Percentiles rank a stretch among this genome's conserved stretches.
These are phyloP conservation scores for Percina caprodes DNA, from an alignment of 2,113 vertebrate species.

Conservation along the genomic window DNA sequence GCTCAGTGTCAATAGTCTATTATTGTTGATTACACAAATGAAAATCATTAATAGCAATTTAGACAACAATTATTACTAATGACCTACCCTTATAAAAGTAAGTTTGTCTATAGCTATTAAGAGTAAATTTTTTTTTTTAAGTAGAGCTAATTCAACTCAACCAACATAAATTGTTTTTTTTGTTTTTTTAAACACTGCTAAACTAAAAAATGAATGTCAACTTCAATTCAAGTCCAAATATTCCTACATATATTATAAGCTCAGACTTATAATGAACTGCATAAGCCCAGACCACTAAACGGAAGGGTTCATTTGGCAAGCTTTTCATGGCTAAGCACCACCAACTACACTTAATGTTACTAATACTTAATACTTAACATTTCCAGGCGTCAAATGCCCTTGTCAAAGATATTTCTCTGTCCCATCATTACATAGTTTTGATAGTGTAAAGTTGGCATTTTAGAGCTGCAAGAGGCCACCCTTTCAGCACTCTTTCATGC, in stretches of 20 bases:
- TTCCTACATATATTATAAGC: neutral
- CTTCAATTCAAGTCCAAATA: neutral
- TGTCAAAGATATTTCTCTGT: neutral
- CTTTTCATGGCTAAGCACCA: neutral
- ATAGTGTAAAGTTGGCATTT: neutral
- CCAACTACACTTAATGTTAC: neutral
- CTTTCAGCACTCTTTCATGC: neutral
- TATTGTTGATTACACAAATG: neutral
- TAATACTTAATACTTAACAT: too few species aligned
- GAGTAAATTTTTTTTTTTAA: neutral
- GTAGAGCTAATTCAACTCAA: neutral
- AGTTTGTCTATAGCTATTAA: neutral
- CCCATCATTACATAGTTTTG: neutral
- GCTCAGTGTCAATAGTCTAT: neutral
- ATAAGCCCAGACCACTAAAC: neutral
- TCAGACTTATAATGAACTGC: neutral
- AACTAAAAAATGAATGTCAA: neutral
- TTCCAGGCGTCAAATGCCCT: neutral
- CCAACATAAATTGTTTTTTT: neutral
- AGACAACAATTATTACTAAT: neutral
- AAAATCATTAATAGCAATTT: constrained; percentile 15
- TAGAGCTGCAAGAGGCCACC: neutral
- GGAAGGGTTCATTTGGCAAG: neutral
- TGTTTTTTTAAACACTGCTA: neutral
- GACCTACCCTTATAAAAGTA: neutral